These are phyloP conservation scores for Luperina testacea DNA, from an alignment of 2,888 invertebrate species.

Conservation along the genomic window DNA sequence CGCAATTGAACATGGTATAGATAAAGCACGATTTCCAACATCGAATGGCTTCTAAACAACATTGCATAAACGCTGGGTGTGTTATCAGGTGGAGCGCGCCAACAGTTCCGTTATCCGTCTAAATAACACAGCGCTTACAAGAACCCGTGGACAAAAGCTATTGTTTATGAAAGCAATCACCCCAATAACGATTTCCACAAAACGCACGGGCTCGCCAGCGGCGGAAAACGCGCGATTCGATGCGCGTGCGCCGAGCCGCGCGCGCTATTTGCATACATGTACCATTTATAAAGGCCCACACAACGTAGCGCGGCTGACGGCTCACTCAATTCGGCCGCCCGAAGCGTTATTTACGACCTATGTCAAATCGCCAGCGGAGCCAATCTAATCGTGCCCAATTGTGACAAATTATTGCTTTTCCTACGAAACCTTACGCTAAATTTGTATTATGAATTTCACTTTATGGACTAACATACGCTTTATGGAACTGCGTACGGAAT, in stretches of 20 bases:
- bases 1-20: constrained; percentile 65
- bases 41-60: constrained; percentile 69
- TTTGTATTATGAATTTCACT: constrained; percentile 85
- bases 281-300: constrained; percentile 73
- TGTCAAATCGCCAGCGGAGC: constrained; percentile 88
- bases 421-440: constrained; percentile 88
- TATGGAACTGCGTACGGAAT: constrained; percentile 78
- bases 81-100: constrained; percentile 78
- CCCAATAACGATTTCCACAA: constrained; percentile 90
- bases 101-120: constrained; percentile 81
- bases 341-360: constrained; percentile 87
- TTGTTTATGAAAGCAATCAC: constrained; percentile 90
- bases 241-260: constrained; percentile 86
- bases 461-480: constrained; percentile 73
- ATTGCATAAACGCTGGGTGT: constrained; percentile 73
- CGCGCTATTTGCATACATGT: constrained; percentile 84
- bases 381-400: constrained; percentile 90
- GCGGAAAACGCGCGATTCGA: constrained; percentile 89
- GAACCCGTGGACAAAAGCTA: constrained; percentile 87
- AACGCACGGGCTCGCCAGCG: constrained; percentile 81
- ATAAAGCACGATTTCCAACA: constrained; percentile 69
- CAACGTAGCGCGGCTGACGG: constrained; percentile 70
- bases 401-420: constrained; percentile 90
- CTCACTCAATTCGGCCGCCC: constrained; percentile 81
- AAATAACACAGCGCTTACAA: constrained; percentile 83